A percentile compares a stretch with the other conserved stretches of the same genome.
phyloP scores from a whole-genome alignment of 2,797 vertebrate species.

The Epinephelus coioides region DNA sequence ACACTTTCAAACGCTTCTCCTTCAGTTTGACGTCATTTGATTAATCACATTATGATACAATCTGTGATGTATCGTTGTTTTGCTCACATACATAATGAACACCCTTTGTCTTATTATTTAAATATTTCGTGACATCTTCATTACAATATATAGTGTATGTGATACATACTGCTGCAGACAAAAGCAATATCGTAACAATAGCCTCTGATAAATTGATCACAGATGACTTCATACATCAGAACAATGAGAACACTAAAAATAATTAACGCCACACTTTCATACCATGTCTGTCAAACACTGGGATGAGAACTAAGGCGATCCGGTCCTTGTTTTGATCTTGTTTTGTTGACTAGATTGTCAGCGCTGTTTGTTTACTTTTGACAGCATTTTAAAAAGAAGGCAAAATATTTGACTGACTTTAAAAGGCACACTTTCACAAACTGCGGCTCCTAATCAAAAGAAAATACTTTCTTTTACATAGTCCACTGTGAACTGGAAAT shows the following conservation, averaged over 20 bases:
- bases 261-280: slow-evolving; percentile 25
- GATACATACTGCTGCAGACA: slow-evolving; percentile 16
- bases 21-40: slow-evolving; percentile 34
- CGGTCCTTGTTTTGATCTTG: slow-evolving; percentile 22
- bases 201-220: slow-evolving; percentile 38
- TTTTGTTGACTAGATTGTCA: slow-evolving; percentile 34
- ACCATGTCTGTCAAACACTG: background rate
- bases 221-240: slow-evolving; percentile 22
- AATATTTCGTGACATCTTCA: slow-evolving; percentile 26
- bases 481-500: slow-evolving; percentile 16
- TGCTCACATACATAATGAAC: slow-evolving; percentile 11
- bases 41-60: slow-evolving; percentile 20
- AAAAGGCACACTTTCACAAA: slow-evolving; percentile 24
- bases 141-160: background rate
- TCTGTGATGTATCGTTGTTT: slow-evolving; percentile 46
- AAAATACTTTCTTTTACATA: slow-evolving; percentile 21
- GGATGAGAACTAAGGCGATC: background rate
- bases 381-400: slow-evolving; percentile 30
- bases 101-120: slow-evolving; percentile 26
- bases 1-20: slow-evolving; percentile 32
- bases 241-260: slow-evolving; percentile 37
- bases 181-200: slow-evolving; percentile 11
- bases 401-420: slow-evolving; percentile 25
- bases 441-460: slow-evolving; percentile 29
- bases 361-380: slow-evolving; percentile 47